Evolutionary conservation across 2,113 vertebrate species (phyloP).

Genomic region (Rhinoptilus africanus): DNA sequence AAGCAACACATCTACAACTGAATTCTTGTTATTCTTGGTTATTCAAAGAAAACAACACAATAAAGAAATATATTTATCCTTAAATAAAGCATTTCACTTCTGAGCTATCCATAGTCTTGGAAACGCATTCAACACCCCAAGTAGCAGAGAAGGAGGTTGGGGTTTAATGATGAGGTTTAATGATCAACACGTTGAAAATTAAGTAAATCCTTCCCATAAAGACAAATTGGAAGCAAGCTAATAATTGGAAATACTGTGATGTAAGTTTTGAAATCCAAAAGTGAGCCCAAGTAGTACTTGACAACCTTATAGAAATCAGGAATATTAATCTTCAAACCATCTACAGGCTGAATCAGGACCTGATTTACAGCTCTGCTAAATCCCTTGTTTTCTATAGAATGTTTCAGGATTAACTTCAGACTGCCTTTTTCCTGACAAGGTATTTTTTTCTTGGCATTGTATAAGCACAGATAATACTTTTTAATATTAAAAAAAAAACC

Average conservation of each 20-base stretch:
- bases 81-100: background rate
- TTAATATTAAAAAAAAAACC: background rate
- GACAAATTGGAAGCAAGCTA: background rate
- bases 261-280: background rate
- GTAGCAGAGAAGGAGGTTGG: background rate
- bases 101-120: background rate
- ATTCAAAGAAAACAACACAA: background rate
- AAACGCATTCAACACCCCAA: background rate
- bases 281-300: background rate
- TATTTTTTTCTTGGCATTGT: background rate
- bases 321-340: background rate
- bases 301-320: background rate
- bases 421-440: background rate
- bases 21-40: background rate
- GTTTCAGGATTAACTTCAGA: background rate
- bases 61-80: background rate
- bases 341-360: background rate
- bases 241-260: background rate
- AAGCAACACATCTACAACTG: background rate
- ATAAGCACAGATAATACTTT: background rate
- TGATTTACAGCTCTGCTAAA: background rate
- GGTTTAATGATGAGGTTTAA: background rate
- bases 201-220: constrained; percentile 7
- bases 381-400: background rate
- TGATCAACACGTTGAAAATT: background rate